Base-by-base conservation (phyloP, 2,113 vertebrate genomes). In the Notarius lentiginosus region DNA sequence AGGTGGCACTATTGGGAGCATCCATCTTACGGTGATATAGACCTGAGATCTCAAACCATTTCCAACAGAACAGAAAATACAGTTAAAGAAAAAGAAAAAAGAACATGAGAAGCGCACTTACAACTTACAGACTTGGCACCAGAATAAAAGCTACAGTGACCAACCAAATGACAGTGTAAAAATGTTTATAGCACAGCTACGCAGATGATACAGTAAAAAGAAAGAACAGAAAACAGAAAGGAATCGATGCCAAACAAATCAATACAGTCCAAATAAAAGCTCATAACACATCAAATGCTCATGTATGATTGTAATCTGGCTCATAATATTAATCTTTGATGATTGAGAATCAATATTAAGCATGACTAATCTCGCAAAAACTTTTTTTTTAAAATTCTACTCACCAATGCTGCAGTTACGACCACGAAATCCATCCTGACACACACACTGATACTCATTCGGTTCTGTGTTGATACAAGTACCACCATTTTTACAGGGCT, bases 391-490 rank as follows among this genome's bases (percentile, higher is more conserved):
- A 2, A 15, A 2, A 80, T 89, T 79, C 34, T 18, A 88, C 93
- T 95, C 89, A 96, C 96, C 95, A 0, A 94, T 94, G 90, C 95
- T 93, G 87, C 96, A 96, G 93, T 91, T 94, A 72, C 94, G 93
- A 22, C 96, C 96, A 6, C 80, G 89, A 85, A 95, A 96, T 10
- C 96, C 96, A 18, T 95, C 94, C 72, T 91, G 94, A 87, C 96
- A 96, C 66, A 95, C 93, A 61, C 96, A 96, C 88, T 95, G 92
- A 89, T 95, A 96, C 90, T 96, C 95, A 1, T 96, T 92, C 0
- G 96, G 96, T 87, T 96, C 96, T 0, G 95, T 95, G 93, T 96
- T 96, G 79, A 91, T 93, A 83, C 96, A 96, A 8, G 96, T 95
- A n/a, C 95, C 96, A 0, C 92, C 84, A 0, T 96, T 96, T 89